phyloP scores from a whole-genome alignment of 2,888 invertebrate genomes.

The Pasiphila rectangulata region DNA sequence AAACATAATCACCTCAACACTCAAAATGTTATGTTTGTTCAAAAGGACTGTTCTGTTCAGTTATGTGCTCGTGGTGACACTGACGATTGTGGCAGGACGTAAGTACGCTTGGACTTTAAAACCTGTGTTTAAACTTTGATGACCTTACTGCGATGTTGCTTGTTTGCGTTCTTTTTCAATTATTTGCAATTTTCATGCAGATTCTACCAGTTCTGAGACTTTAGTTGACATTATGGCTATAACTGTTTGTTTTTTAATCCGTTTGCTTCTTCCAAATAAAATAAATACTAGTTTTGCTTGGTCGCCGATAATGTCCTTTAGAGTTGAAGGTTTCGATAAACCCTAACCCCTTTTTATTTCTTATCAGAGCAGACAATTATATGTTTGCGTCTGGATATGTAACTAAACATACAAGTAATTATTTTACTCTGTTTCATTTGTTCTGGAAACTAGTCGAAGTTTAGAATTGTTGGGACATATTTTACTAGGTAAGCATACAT shows the following conservation, averaged over 20 bases:
- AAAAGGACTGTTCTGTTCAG: slow-evolving; percentile 33
- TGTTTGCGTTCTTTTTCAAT: slow-evolving; percentile 21
- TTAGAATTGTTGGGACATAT: too few species aligned
- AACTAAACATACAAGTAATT: too few species aligned
- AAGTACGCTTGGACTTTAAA: slow-evolving; percentile 37
- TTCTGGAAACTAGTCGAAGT: too few species aligned
- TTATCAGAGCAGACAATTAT: not conserved
- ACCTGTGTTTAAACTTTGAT: slow-evolving; percentile 30
- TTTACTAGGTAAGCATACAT: too few species aligned
- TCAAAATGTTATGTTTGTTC: slow-evolving; percentile 41
- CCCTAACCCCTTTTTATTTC: not conserved
- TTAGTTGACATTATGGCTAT: slow-evolving; percentile 8
- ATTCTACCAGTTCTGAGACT: slow-evolving; percentile 19
- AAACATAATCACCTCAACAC: slow-evolving; percentile 31
- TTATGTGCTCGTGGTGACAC: slow-evolving; percentile 37
- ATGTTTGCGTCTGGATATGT: too few species aligned
- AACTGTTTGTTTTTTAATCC: slow-evolving; percentile 9
- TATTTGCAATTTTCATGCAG: slow-evolving; percentile 27
- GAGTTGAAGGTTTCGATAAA: not conserved
- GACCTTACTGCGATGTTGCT: slow-evolving; percentile 39
- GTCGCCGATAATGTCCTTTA: not conserved
- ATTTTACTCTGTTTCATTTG: too few species aligned
- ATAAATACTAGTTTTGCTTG: slow-evolving; percentile 1
- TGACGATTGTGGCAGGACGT: slow-evolving; percentile 41
- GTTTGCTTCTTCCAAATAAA: slow-evolving; percentile 4